Conservation (phyloP, 2,888 invertebrate genomes). For the Stenichneumon culpator region DNA sequence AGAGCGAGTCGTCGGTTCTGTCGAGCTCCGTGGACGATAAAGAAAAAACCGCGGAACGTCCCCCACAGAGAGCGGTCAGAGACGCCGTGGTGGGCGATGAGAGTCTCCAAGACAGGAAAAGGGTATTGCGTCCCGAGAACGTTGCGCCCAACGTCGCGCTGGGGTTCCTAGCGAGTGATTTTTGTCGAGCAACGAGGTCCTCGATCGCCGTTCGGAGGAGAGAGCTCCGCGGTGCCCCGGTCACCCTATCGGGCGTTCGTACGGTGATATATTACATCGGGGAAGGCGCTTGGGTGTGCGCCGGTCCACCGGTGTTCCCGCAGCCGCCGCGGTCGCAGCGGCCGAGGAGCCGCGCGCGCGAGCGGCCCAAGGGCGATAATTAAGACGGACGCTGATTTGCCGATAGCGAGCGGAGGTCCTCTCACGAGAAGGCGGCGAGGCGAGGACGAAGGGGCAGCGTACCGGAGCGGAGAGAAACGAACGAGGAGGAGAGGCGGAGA, state of each 20-base stretch:
- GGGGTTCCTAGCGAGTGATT: not conserved
- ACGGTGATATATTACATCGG: conserved; percentile 50
- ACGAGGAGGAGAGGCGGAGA: conserved; percentile 19
- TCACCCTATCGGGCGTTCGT: conserved; percentile 47
- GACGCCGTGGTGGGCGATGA: not conserved
- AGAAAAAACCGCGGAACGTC: conserved; percentile 16
- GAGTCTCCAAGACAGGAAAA: not conserved
- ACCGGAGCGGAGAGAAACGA: conserved; percentile 26
- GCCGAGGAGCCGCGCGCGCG: conserved; percentile 51
- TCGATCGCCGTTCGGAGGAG: conserved; percentile 1
- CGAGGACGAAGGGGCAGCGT: conserved; percentile 17
- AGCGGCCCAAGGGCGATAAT: conserved; percentile 82
- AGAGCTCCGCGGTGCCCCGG: not conserved
- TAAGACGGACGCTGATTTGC: conserved; percentile 84
- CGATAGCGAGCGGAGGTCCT: conserved; percentile 76
- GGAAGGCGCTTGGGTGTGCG: conserved; percentile 49
- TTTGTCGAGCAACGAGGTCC: not conserved
- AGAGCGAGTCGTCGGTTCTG: conserved; percentile 35
- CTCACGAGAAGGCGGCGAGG: conserved; percentile 61
- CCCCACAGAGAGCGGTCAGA: not conserved
- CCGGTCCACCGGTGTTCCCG: conserved; percentile 44
- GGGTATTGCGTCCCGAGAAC: not conserved
- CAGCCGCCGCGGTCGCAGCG: conserved; percentile 41
- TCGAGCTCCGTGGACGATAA: not conserved
- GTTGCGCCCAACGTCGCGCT: not conserved